Conservation (phyloP, 2,797 vertebrate species). For the Rhynchonycteris naso region DNA sequence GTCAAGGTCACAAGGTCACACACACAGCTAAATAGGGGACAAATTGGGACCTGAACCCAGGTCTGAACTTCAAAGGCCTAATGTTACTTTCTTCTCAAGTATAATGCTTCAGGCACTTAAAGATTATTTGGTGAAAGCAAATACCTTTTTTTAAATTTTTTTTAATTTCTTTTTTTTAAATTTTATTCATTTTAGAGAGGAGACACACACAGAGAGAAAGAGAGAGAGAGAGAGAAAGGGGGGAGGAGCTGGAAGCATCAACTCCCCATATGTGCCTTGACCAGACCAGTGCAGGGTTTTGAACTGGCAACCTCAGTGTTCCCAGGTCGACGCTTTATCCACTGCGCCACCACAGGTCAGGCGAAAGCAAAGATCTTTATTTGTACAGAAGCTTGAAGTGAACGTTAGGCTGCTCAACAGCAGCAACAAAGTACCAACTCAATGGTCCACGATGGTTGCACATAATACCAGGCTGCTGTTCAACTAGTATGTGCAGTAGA, state of each 20-base stretch:
- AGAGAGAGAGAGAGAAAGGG: too few relatives aligned
- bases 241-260: too few relatives aligned
- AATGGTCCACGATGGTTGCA: not conserved
- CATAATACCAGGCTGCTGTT: not conserved
- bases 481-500: not conserved
- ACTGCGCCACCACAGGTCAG: too few relatives aligned
- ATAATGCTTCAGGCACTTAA: not conserved
- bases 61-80: not conserved
- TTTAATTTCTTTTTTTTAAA: too few relatives aligned
- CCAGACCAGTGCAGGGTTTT: too few relatives aligned
- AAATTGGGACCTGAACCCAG: not conserved
- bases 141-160: too few relatives aligned
- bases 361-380: not conserved
- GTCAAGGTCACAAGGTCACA: not conserved
- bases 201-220: too few relatives aligned
- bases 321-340: too few relatives aligned
- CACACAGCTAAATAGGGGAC: not conserved
- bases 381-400: not conserved
- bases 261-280: too few relatives aligned
- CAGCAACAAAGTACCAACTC: not conserved
- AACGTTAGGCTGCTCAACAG: not conserved
- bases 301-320: too few relatives aligned
- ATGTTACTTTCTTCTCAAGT: not conserved
- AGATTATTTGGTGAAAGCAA: not conserved
- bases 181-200: too few relatives aligned